These are phyloP conservation scores for Drosophila subquinaria DNA, from an alignment of 2,888 invertebrate genomes.

Conservation along the genomic window DNA sequence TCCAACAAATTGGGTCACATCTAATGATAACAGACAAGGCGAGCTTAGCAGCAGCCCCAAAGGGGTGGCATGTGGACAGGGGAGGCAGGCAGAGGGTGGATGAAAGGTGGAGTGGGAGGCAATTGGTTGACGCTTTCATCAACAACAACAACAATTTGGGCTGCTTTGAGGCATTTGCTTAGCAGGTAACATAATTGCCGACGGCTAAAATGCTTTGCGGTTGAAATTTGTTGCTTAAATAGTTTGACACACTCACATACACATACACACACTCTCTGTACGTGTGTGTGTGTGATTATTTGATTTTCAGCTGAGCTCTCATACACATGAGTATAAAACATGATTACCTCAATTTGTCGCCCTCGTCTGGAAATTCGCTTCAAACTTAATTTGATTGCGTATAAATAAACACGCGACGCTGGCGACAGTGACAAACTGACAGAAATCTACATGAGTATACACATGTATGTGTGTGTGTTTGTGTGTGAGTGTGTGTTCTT, in stretches of 20 bases:
- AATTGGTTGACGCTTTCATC: conserved; percentile 39
- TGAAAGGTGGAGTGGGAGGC: not conserved
- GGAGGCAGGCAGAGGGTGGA: not conserved
- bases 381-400: conserved; percentile 82
- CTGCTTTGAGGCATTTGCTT: conserved; percentile 29
- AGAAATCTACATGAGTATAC: conserved; percentile 45
- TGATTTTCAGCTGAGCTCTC: conserved; percentile 48
- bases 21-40: conserved; percentile 48
- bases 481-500: not conserved
- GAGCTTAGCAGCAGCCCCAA: conserved; percentile 8
- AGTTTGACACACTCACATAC: conserved; percentile 27
- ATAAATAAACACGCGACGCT: conserved; percentile 73
- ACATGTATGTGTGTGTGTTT: not conserved
- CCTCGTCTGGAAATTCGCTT: conserved; percentile 65
- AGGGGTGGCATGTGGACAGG: not conserved
- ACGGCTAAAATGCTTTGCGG: conserved; percentile 35
- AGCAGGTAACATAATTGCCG: conserved; percentile 42
- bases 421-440: conserved; percentile 72
- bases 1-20: conserved; percentile 74
- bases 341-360: conserved; percentile 75
- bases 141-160: conserved; percentile 50
- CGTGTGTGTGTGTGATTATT: conserved; percentile 40
- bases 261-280: not conserved
- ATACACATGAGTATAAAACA: conserved; percentile 55
- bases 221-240: conserved; percentile 33